Conservation (phyloP, 2,113 vertebrate species). For the Chaenocephalus aceratus region DNA sequence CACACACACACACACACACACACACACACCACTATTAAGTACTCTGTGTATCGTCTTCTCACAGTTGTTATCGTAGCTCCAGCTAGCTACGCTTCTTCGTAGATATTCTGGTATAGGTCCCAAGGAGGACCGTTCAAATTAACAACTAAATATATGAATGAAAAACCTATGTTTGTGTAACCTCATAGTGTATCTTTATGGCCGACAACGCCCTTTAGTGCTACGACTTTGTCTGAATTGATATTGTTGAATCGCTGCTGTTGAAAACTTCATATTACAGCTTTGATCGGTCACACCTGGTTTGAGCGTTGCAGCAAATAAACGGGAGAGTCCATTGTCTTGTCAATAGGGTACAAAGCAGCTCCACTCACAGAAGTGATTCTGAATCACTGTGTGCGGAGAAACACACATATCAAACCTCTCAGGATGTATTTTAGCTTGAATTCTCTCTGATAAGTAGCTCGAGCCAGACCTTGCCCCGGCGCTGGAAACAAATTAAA, state of each 20-base stretch:
- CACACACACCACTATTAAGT: too few species aligned
- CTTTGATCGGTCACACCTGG: background rate
- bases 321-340: too few species aligned
- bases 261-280: background rate
- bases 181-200: background rate
- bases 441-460: slow-evolving; percentile 40
- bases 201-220: background rate
- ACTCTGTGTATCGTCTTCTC: background rate
- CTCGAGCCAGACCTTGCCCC: slow-evolving; percentile 40
- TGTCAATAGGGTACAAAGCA: slow-evolving; percentile 4
- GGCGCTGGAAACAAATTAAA: slow-evolving; percentile 50
- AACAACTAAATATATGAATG: background rate
- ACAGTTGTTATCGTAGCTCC: too few species aligned
- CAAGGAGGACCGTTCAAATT: background rate
- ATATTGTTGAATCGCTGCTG: background rate
- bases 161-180: background rate
- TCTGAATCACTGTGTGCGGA: slow-evolving; percentile 16
- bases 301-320: background rate
- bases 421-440: slow-evolving; percentile 37
- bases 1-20: too few species aligned
- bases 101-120: background rate
- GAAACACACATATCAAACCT: slow-evolving; percentile 51
- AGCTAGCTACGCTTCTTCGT: too few species aligned
- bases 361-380: background rate
- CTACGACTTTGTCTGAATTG: background rate